These are phyloP conservation scores for Tarsius wallacei DNA, from an alignment of 2,797 vertebrate species.

Conservation along the genomic window DNA sequence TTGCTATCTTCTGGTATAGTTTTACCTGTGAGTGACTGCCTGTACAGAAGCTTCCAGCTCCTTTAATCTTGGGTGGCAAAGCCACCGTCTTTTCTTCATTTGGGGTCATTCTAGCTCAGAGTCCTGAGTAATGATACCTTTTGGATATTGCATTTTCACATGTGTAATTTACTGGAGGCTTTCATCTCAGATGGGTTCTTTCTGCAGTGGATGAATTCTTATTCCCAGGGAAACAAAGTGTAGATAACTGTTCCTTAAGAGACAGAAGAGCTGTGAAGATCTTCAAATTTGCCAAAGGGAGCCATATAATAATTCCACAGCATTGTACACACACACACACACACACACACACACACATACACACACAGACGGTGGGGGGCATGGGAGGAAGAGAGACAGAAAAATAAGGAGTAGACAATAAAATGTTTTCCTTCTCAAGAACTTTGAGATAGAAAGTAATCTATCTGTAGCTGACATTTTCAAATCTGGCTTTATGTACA, in stretches of 20 bases:
- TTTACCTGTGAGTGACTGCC: background rate
- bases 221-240: background rate
- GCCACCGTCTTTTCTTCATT: background rate
- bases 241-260: background rate
- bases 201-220: background rate
- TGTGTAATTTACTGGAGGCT: background rate
- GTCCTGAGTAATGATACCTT: background rate
- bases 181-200: background rate
- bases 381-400: background rate
- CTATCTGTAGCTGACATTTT: background rate
- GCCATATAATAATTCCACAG: background rate
- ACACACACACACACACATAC: background rate
- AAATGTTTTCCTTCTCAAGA: background rate
- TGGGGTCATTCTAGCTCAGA: background rate
- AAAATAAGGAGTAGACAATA: background rate
- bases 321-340: background rate
- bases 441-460: background rate
- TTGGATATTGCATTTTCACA: background rate
- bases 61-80: background rate
- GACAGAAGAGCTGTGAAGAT: background rate
- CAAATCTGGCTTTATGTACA: background rate
- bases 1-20: background rate
- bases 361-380: rapidly evolving
- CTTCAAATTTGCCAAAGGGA: background rate
- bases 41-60: rapidly evolving